A percentile compares a stretch with the other conserved stretches of the same genome.
Evolutionary conservation across 2,888 invertebrate species (phyloP).

Genomic region (Acanthopleura granulata): DNA sequence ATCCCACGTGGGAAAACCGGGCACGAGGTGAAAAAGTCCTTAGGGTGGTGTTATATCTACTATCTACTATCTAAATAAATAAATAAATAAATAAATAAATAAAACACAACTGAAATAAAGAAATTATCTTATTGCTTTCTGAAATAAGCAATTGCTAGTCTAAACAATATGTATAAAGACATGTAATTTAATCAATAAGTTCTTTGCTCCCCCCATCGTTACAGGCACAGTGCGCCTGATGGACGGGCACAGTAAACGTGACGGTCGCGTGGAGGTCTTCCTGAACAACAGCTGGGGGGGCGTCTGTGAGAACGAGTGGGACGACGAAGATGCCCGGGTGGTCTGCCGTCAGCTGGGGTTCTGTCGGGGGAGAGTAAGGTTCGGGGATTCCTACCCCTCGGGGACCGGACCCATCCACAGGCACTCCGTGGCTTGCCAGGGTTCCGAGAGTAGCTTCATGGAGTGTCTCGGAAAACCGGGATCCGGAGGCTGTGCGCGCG

Average conservation of each 20-base stretch:
- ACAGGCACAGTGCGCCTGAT: not conserved
- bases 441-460: not conserved
- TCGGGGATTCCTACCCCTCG: not conserved
- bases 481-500: not conserved
- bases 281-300: not conserved
- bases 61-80: too few species aligned
- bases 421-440: not conserved
- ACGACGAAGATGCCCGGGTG: not conserved
- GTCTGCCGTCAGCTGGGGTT: slow-evolving; percentile 8
- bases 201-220: not conserved
- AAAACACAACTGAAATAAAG: too few species aligned
- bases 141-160: too few species aligned
- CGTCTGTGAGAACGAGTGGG: not conserved
- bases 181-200: too few species aligned
- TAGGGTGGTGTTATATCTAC: too few species aligned
- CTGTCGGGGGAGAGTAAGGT: not conserved
- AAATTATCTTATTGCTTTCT: too few species aligned
- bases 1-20: too few species aligned
- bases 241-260: not conserved
- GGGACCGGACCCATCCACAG: not conserved
- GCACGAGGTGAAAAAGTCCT: too few species aligned
- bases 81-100: too few species aligned
- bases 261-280: slow-evolving; percentile 8
- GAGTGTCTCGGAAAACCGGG: not conserved
- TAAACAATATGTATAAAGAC: too few species aligned